Evolutionary conservation across 2,797 vertebrate species (phyloP).

Genomic region (Spheniscus humboldti): DNA sequence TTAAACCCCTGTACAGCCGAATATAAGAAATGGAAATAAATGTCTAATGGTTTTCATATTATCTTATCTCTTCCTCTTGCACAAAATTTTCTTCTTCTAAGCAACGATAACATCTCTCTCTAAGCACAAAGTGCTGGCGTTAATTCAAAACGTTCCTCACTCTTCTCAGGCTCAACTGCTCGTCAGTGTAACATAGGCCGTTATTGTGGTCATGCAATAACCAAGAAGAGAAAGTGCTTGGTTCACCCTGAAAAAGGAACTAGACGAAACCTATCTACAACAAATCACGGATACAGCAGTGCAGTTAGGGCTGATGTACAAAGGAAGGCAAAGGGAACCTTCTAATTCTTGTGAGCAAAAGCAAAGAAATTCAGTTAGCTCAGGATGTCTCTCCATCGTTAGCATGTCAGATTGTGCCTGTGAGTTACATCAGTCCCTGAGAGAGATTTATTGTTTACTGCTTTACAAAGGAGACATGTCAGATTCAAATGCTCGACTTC

Average conservation of each 20-base stretch:
- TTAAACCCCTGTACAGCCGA: background rate
- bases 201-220: constrained; percentile 84
- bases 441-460: background rate
- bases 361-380: background rate
- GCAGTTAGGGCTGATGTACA: background rate
- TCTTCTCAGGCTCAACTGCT: constrained; percentile 75
- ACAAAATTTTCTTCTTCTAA: constrained; percentile 27
- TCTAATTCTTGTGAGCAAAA: background rate
- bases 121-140: background rate
- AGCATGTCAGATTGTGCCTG: background rate
- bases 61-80: constrained; percentile 47
- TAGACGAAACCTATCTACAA: background rate
- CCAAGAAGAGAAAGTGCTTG: constrained; percentile 63
- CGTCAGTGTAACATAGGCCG: constrained; percentile 69
- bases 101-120: constrained; percentile 35
- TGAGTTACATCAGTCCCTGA: background rate
- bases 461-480: background rate
- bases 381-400: background rate
- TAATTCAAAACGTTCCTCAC: background rate
- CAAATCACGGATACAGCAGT: background rate
- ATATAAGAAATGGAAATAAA: background rate
- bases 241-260: background rate
- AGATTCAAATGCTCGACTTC: background rate
- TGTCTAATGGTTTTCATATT: background rate
- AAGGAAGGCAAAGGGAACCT: background rate